Conservation (phyloP, 2,888 invertebrate species). For the Sphaerophoria taeniata region DNA sequence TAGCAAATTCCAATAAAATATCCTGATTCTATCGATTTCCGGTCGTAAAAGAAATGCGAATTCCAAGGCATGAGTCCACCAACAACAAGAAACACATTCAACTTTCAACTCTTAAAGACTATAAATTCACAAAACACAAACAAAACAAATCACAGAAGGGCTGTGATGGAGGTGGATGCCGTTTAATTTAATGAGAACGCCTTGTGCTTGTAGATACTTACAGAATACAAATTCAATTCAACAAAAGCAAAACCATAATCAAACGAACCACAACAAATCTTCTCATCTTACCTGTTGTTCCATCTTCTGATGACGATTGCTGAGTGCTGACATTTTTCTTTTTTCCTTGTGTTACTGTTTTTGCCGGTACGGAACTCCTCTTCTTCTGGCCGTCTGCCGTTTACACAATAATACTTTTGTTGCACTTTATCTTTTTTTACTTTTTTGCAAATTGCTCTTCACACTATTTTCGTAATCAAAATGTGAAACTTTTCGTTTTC, state of each 20-base stretch:
- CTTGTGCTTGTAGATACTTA: not conserved
- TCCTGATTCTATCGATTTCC: conserved; percentile 25
- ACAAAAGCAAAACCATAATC: conserved; percentile 12
- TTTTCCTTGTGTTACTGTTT: conserved; percentile 3
- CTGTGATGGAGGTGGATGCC: no score
- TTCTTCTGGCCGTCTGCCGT: not conserved
- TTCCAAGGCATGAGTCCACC: no score
- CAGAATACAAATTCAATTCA: not conserved
- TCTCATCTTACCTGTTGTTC: conserved; percentile 90
- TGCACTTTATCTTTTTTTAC: conserved; percentile 40
- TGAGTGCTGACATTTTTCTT: conserved; percentile 86
- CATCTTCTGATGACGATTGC: conserved; percentile 91
- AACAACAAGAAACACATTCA: not conserved
- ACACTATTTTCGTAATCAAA: conserved; percentile 67
- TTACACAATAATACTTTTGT: not conserved
- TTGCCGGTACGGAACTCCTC: not conserved
- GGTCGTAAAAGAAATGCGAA: no score
- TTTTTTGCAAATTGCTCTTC: conserved; percentile 42
- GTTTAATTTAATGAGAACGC: not conserved
- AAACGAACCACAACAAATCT: conserved; percentile 29
- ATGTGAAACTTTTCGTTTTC: conserved; percentile 71
- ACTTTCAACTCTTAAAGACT: not conserved
- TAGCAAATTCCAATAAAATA: conserved; percentile 23
- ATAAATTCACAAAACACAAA: not conserved
- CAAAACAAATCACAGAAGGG: no score